These are phyloP conservation scores for Morelia viridis DNA, from an alignment of 2,797 vertebrate genomes.

Conservation along the genomic window DNA sequence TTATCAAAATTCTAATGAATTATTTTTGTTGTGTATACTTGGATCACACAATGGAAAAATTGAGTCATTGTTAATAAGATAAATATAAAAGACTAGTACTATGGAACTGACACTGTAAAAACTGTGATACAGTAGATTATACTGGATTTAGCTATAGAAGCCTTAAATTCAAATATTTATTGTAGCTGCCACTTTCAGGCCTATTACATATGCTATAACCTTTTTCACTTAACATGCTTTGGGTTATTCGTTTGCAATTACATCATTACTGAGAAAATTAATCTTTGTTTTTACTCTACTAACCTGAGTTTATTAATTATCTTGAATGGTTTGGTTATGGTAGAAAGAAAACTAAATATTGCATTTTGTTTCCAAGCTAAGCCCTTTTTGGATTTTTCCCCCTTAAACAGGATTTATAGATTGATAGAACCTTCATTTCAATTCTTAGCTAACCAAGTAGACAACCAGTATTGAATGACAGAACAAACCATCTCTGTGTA, in stretches of 20 bases:
- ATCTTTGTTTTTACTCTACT: neutral
- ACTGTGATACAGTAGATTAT: neutral
- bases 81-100: neutral
- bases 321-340: neutral
- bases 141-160: neutral
- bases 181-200: neutral
- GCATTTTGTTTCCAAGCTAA: neutral
- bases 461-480: neutral
- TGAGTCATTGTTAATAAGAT: slow-evolving; percentile 5
- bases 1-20: neutral
- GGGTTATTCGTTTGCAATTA: neutral
- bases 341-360: neutral
- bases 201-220: neutral
- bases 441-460: neutral
- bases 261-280: neutral
- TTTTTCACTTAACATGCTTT: neutral
- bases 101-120: neutral
- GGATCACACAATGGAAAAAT: neutral
- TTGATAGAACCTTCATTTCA: neutral
- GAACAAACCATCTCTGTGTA: neutral
- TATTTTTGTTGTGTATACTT: neutral
- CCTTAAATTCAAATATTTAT: neutral
- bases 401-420: neutral
- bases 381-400: neutral
- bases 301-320: neutral